Base-by-base conservation (phyloP, 2,113 vertebrate genomes). In the Podarcis muralis region DNA sequence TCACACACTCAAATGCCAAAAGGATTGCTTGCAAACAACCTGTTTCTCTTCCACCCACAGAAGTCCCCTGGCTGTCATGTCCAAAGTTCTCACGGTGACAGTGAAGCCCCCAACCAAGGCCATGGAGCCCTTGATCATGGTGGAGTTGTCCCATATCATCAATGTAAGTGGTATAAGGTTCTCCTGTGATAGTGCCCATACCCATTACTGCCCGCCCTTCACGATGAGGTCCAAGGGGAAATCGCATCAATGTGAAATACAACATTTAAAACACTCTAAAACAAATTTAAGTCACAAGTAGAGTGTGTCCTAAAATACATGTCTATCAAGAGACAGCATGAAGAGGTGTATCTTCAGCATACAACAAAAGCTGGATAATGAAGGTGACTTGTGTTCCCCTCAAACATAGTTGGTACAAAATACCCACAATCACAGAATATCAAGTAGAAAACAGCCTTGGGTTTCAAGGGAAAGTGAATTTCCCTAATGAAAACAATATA, bases 21-120 rank as follows among this genome's bases (percentile, higher is more conserved):
- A 27, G 27, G 1, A 20, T 5, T 53, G 30, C 59, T 6, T 59
- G 27, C 2, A 20, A 23, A 32, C 3, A 78, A 87, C 88, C 23
- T 0, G 3, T 89, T 92, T 83, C 80, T 6, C 8, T 88, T 84
- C 59, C 85, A 59, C 69, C 90, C 0, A 9, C 94, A 99, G 98
- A 95, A 95, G 97, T 76, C 98, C 98, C 0, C 94, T 98, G 57
- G 97, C 98, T 0, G 97, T 99, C 95, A 98, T 97, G 93, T 99
- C 99, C 86, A 98, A 98, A 94, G 98, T 99, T 93, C 96, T 99
- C 95, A 98, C 97, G 1, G 98, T 99, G 95, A 99, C 98, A 0
- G 98, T 99, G 74, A 98, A 98, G 71, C 99, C 98, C 0, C 97
- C 97, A 6, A 98, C 98, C 3, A 98, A 98, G 91, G 96, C 97